These are phyloP conservation scores for Pseudomyrmex sp. DNA, from an alignment of 1,140 invertebrate genomes.

Conservation along the genomic window DNA sequence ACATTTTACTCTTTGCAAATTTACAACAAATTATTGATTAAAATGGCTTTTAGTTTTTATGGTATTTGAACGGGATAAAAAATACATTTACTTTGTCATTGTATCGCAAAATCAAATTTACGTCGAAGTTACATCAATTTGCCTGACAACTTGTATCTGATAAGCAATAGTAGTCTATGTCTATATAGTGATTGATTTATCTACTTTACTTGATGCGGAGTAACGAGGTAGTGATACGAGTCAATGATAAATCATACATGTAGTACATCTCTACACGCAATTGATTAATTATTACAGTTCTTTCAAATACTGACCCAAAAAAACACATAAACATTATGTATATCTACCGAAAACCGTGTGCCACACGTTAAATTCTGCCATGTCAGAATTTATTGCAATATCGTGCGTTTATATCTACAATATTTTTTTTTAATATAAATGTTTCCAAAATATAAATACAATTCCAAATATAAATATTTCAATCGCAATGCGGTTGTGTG, in stretches of 20 bases:
- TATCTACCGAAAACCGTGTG: too few species aligned
- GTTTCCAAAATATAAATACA: not conserved
- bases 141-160: not conserved
- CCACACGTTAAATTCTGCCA: too few species aligned
- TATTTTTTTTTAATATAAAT: not conserved
- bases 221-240: not conserved
- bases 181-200: conserved; percentile 7
- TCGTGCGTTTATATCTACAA: too few species aligned
- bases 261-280: not conserved
- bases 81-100: too few species aligned
- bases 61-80: too few species aligned
- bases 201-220: not conserved
- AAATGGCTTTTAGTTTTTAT: too few species aligned
- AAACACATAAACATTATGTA: too few species aligned
- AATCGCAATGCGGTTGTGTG: not conserved
- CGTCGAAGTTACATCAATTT: not conserved
- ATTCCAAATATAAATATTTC: not conserved
- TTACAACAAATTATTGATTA: too few species aligned
- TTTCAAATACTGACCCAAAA: too few species aligned
- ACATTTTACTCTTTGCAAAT: too few species aligned
- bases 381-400: not conserved
- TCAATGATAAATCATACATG: conserved; percentile 14
- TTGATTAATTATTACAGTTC: not conserved
- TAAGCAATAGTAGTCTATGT: not conserved
- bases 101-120: too few species aligned